These are phyloP conservation scores for Spongilla lacustris DNA, from an alignment of 37 sponge, comb jelly and placozoan species.

Conservation along the genomic window DNA sequence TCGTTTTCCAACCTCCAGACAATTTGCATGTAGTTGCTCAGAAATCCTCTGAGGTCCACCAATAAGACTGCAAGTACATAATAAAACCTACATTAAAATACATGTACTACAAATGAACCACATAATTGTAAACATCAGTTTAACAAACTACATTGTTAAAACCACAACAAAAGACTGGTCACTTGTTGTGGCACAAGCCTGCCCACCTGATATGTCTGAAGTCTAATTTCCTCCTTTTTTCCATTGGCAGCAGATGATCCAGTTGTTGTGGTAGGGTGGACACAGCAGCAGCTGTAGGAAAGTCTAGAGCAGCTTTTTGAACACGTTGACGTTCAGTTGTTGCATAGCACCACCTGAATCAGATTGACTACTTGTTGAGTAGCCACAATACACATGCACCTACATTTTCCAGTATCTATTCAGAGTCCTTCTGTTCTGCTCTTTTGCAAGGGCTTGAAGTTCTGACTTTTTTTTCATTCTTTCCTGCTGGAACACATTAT, in stretches of 20 bases:
- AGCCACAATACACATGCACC: neutral
- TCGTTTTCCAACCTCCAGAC: neutral
- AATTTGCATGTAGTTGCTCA: conserved; percentile 13
- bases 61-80: neutral
- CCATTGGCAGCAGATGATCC: conserved; percentile 24
- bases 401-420: conserved; percentile 55
- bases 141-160: too few species aligned
- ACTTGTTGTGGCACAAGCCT: conserved; percentile 18
- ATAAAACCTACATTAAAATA: neutral
- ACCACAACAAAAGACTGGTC: neutral
- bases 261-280: conserved; percentile 31
- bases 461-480: conserved; percentile 15
- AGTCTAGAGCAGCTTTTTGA: neutral
- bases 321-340: neutral
- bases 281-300: neutral
- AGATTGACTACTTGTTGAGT: neutral
- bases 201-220: conserved; percentile 3
- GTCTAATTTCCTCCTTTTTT: conserved; percentile 16
- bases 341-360: neutral
- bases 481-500: neutral
- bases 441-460: conserved; percentile 15
- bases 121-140: too few species aligned
- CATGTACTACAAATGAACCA: neutral
- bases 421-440: neutral
- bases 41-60: neutral